Conservation (phyloP, 2,797 vertebrate species). For the Glossophaga mutica region DNA sequence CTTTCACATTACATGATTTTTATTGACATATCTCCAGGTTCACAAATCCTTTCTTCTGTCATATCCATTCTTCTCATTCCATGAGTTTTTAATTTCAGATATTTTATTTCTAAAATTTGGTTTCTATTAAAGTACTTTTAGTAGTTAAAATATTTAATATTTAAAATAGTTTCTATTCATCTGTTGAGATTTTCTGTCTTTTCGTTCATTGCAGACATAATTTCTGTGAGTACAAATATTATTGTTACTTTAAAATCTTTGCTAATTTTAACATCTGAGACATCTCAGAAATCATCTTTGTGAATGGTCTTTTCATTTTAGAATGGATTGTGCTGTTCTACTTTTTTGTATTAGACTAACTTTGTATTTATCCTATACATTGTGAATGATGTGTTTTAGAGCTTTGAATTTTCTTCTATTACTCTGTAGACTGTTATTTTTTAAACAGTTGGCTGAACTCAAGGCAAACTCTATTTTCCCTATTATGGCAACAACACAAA, state of each 20-base stretch:
- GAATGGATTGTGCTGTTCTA: background rate
- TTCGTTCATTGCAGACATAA: background rate
- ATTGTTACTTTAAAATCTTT: background rate
- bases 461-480: background rate
- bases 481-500: background rate
- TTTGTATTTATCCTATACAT: background rate
- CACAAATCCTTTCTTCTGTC: background rate
- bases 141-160: too few species aligned
- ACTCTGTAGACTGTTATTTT: background rate
- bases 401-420: background rate
- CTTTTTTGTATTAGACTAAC: background rate
- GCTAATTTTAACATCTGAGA: background rate
- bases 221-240: background rate
- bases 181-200: background rate
- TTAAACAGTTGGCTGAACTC: background rate
- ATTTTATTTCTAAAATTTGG: background rate
- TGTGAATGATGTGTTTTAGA: constrained; percentile 3
- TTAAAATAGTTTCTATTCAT: background rate
- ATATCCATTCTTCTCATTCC: background rate
- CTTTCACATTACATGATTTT: background rate
- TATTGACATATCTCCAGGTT: background rate
- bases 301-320: background rate
- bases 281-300: background rate
- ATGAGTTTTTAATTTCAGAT: background rate
- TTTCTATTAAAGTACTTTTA: too few species aligned